Conservation (phyloP, 2,888 invertebrate genomes). For the Lepidochitona cinerea region DNA sequence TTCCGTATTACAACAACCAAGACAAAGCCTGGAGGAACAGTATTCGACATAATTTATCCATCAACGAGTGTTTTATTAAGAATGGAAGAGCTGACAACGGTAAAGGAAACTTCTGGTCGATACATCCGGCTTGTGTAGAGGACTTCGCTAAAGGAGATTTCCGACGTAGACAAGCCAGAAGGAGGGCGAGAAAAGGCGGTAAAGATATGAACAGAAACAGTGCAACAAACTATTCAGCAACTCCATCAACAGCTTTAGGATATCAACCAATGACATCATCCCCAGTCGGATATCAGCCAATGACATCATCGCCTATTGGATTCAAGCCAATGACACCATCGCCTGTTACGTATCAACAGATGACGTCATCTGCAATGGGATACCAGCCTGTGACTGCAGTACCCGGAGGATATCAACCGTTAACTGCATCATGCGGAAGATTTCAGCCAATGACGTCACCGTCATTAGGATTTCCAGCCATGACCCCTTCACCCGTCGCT, state of each 20-base stretch:
- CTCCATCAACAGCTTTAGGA: background rate
- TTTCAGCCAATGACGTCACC: no score
- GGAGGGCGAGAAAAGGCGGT: constrained; percentile 77
- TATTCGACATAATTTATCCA: constrained; percentile 64
- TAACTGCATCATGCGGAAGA: no score
- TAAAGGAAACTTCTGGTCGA: constrained; percentile 98
- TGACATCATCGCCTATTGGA: constrained; percentile 17
- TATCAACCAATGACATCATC: no score
- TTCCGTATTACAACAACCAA: constrained; percentile 60
- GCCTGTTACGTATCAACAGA: constrained; percentile 32
- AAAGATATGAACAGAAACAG: constrained; percentile 9
- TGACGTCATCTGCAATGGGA: no score
- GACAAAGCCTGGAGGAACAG: constrained; percentile 67
- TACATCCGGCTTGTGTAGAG: constrained; percentile 96
- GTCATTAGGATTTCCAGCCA: no score
- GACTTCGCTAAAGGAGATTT: constrained; percentile 98
- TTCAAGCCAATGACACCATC: constrained; percentile 39
- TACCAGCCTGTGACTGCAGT: no score
- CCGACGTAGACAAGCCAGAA: constrained; percentile 92
- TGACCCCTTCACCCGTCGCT: no score
- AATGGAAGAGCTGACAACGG: constrained; percentile 78
- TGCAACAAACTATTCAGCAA: no score
- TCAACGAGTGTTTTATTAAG: constrained; percentile 68
- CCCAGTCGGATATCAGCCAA: constrained; percentile 54
- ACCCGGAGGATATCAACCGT: no score